A percentile compares a stretch with the other conserved stretches of the same genome.
phyloP scores from a whole-genome alignment of 2,888 invertebrate genomes.

The Notocelia uddmanniana region DNA sequence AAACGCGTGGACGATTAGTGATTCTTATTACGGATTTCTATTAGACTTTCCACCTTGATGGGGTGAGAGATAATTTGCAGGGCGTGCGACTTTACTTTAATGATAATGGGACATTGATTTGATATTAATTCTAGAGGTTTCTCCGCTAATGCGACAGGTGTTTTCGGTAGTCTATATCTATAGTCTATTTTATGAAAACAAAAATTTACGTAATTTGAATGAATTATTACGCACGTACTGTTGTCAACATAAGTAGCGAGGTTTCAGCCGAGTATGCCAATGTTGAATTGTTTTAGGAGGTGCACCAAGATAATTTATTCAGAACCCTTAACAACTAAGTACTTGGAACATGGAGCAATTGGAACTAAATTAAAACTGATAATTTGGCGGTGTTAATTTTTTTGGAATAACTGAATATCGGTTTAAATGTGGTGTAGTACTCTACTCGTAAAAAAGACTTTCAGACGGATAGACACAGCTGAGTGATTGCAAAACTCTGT shows the following conservation, averaged over 20 bases:
- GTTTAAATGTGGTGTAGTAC: too few relatives aligned
- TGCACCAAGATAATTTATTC: too few relatives aligned
- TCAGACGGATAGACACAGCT: too few relatives aligned
- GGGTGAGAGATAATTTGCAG: slow-evolving; percentile 82
- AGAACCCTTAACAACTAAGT: too few relatives aligned
- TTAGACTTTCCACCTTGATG: slow-evolving; percentile 84
- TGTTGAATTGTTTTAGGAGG: neutral
- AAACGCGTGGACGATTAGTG: slow-evolving; percentile 78
- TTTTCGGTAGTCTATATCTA: slow-evolving; percentile 58
- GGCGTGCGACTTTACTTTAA: slow-evolving; percentile 81
- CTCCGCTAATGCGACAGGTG: slow-evolving; percentile 54
- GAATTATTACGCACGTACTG: slow-evolving; percentile 26
- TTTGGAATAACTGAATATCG: too few relatives aligned
- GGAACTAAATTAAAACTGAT: too few relatives aligned
- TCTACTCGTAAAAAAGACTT: too few relatives aligned
- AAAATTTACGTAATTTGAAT: slow-evolving; percentile 37
- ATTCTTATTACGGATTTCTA: slow-evolving; percentile 84
- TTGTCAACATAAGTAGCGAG: slow-evolving; percentile 28
- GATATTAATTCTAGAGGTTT: slow-evolving; percentile 78
- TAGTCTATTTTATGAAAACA: slow-evolving; percentile 54
- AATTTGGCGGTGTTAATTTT: too few relatives aligned
- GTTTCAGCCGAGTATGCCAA: slow-evolving; percentile 22
- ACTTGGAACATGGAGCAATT: too few relatives aligned
- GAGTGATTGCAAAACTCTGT: too few relatives aligned
- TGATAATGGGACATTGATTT: slow-evolving; percentile 83